Percentiles rank a stretch among this genome's conserved stretches.
These are phyloP conservation scores for Hepsetus odoe DNA, from an alignment of 2,113 vertebrate genomes.

Conservation along the genomic window DNA sequence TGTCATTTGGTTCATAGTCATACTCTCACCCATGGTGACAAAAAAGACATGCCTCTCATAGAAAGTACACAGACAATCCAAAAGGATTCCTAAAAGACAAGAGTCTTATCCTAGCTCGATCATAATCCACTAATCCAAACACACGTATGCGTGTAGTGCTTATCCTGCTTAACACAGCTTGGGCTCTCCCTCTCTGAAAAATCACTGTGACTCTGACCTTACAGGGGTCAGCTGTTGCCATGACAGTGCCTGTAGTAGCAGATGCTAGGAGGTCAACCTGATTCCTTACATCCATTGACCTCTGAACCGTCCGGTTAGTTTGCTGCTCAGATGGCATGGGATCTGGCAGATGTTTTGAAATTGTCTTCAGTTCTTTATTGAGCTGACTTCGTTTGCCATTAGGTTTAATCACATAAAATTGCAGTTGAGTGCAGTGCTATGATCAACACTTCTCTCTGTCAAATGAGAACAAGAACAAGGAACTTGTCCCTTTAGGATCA, in stretches of 20 bases:
- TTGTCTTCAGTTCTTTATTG: not conserved
- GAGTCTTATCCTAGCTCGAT: slow-evolving; percentile 15
- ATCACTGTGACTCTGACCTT: slow-evolving; percentile 55
- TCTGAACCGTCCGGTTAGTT: slow-evolving; percentile 18
- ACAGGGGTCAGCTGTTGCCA: slow-evolving; percentile 66
- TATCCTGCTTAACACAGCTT: not conserved
- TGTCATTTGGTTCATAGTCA: not conserved
- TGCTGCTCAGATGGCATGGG: not conserved
- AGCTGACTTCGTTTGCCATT: slow-evolving; percentile 36
- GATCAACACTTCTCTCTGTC: not conserved
- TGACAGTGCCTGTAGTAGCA: slow-evolving; percentile 69
- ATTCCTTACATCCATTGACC: slow-evolving; percentile 65
- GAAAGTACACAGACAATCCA: not conserved
- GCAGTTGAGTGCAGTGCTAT: not conserved
- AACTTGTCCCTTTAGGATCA: not conserved
- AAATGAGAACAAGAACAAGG: not conserved
- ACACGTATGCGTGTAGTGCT: slow-evolving; percentile 7
- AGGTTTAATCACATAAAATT: not conserved
- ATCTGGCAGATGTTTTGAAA: not conserved
- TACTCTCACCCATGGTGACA: not conserved
- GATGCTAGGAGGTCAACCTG: slow-evolving; percentile 67
- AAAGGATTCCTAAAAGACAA: slow-evolving; percentile 16
- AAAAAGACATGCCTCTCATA: not conserved
- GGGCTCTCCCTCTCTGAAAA: slow-evolving; percentile 25
- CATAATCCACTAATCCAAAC: slow-evolving; percentile 39